Evolutionary conservation across 2,113 vertebrate genomes (phyloP).

Genomic region (Phalacrocorax carbo): DNA sequence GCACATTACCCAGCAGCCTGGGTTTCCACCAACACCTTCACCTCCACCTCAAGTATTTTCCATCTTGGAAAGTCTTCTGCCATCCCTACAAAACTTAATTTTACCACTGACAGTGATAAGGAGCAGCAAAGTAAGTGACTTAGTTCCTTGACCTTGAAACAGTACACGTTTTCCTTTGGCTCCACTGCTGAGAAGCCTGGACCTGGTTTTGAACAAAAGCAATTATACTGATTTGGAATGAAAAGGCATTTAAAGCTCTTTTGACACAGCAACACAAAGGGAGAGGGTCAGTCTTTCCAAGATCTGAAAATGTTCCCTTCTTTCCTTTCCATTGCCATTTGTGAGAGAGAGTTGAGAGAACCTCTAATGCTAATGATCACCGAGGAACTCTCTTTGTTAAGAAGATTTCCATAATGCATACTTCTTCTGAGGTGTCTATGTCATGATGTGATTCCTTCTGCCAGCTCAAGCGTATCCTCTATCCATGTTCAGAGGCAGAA

Average conservation of each 20-base stretch:
- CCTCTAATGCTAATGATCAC: slow-evolving; percentile 53
- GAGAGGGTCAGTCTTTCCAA: slow-evolving; percentile 1
- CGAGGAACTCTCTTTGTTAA: slow-evolving; percentile 55
- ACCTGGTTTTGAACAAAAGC: slow-evolving; percentile 54
- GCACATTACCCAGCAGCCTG: background rate
- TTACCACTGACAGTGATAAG: background rate
- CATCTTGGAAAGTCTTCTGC: background rate
- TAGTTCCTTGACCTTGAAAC: background rate
- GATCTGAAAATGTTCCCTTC: slow-evolving; percentile 56
- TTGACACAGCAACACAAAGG: slow-evolving; percentile 49
- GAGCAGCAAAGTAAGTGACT: background rate
- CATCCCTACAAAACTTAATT: background rate
- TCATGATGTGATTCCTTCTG: slow-evolving; percentile 60
- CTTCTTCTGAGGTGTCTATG: slow-evolving; percentile 45
- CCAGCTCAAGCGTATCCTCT: slow-evolving; percentile 56
- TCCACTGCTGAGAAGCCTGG: background rate
- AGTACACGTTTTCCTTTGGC: background rate
- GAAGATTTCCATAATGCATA: slow-evolving; percentile 49
- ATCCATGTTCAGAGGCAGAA: slow-evolving; percentile 50
- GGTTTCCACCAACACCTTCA: background rate
- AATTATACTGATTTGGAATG: slow-evolving; percentile 50
- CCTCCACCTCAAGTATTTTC: background rate
- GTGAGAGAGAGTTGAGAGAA: slow-evolving; percentile 32
- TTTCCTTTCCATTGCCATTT: slow-evolving; percentile 31
- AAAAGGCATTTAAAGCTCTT: slow-evolving; percentile 59